phyloP scores from a whole-genome alignment of 2,888 invertebrate species.

The Ophonus ardosiacus region DNA sequence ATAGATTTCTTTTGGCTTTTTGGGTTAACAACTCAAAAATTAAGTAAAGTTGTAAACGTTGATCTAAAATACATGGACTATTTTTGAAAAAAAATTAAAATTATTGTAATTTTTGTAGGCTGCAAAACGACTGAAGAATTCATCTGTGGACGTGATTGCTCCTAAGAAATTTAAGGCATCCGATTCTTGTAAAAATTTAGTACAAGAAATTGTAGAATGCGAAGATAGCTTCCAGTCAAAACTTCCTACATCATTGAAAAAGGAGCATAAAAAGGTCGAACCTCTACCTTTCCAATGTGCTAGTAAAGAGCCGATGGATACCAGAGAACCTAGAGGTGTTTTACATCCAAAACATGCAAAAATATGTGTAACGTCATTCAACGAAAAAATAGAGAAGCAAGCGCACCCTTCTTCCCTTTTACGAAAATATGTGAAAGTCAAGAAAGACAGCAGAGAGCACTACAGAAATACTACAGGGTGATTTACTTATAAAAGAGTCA shows the following conservation, averaged over 20 bases:
- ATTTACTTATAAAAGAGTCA: neutral
- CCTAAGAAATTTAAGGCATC: conserved; percentile 21
- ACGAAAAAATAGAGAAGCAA: neutral
- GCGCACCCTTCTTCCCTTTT: neutral
- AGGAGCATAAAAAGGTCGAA: neutral
- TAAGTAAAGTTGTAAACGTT: too few relatives aligned
- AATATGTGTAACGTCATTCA: neutral
- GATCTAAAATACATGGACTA: too few relatives aligned
- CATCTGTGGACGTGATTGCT: neutral
- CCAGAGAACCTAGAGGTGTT: conserved; percentile 1
- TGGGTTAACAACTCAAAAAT: too few relatives aligned
- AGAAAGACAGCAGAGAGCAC: neutral
- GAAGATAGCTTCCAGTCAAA: neutral
- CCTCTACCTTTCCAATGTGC: neutral
- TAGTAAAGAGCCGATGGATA: neutral
- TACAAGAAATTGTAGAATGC: neutral
- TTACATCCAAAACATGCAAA: neutral
- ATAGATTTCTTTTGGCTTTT: too few relatives aligned
- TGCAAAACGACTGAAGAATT: neutral
- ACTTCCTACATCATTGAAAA: neutral
- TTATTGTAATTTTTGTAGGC: neutral
- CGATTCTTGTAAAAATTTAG: conserved; percentile 14
- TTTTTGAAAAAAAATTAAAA: too few relatives aligned
- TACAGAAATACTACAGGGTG: conserved; percentile 29
- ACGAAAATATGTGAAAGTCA: conserved; percentile 14